Percentiles rank a stretch among this genome's conserved stretches.
Evolutionary conservation across 35 echinoderm and acorn worm species (phyloP).

Genomic region (Acanthaster planci): DNA sequence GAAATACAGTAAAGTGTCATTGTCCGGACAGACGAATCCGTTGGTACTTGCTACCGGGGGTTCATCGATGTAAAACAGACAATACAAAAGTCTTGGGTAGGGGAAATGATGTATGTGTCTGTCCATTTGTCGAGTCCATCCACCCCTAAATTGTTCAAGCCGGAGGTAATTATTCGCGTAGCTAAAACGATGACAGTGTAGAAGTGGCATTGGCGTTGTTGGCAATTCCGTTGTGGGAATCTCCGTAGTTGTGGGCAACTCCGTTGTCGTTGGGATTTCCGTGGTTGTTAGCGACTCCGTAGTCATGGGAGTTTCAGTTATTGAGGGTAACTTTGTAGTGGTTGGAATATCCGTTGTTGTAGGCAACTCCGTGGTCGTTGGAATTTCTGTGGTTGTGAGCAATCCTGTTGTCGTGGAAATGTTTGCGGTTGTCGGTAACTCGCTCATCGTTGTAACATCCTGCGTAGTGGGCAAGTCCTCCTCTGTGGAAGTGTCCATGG

Average conservation of each 20-base stretch:
- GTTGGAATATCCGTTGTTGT: background rate
- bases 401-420: background rate
- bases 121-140: background rate
- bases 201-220: background rate
- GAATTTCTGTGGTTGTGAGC: background rate
- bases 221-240: background rate
- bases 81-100: background rate
- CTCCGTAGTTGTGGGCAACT: background rate
- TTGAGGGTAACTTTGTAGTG: background rate
- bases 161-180: background rate
- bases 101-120: background rate
- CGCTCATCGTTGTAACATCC: background rate
- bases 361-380: background rate
- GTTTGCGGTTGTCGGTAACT: background rate
- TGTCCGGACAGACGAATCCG: background rate
- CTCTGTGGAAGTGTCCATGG: background rate
- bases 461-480: background rate
- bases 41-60: background rate
- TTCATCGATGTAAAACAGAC: background rate
- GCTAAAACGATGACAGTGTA: background rate
- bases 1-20: background rate
- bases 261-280: background rate
- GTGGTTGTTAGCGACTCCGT: background rate
- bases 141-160: background rate
- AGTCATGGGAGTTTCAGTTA: background rate